These are phyloP conservation scores for Tyrophagus putrescentiae DNA, from an alignment of 1,140 invertebrate genomes.

Conservation along the genomic window DNA sequence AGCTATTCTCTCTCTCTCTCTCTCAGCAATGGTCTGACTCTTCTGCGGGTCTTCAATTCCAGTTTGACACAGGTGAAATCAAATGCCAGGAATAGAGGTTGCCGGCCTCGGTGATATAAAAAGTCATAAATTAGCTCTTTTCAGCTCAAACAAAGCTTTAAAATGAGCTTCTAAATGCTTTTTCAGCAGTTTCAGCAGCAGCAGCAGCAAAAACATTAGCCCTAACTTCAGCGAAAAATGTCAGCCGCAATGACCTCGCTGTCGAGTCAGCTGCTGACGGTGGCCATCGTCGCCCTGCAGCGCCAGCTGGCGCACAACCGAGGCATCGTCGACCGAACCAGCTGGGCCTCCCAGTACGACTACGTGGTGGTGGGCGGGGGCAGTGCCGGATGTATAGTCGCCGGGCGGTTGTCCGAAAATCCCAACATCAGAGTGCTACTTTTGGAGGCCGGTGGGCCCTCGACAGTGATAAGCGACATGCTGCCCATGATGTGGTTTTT, in stretches of 20 bases:
- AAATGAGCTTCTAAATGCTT: too few species aligned
- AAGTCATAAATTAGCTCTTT: too few species aligned
- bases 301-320: slow-evolving; percentile 14
- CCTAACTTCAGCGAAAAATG: too few species aligned
- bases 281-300: slow-evolving; percentile 2
- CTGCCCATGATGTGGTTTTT: slow-evolving; percentile 49
- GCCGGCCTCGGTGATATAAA: too few species aligned
- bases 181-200: too few species aligned
- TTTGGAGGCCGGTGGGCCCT: slow-evolving; percentile 48
- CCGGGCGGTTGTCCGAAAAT: slow-evolving; percentile 24
- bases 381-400: slow-evolving; percentile 25
- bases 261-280: slow-evolving; percentile 3
- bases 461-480: slow-evolving; percentile 57
- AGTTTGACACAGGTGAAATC: too few species aligned
- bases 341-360: slow-evolving; percentile 22
- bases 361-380: slow-evolving; percentile 27
- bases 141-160: too few species aligned
- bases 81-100: too few species aligned
- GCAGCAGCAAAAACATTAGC: too few species aligned
- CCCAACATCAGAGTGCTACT: slow-evolving; percentile 41
- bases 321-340: not conserved
- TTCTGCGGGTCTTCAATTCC: too few species aligned
- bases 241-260: not conserved
- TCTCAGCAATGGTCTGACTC: too few species aligned
- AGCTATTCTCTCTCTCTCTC: too few species aligned